Conservation (phyloP, 2,888 invertebrate genomes). For the Nesidiocoris tenuis region DNA sequence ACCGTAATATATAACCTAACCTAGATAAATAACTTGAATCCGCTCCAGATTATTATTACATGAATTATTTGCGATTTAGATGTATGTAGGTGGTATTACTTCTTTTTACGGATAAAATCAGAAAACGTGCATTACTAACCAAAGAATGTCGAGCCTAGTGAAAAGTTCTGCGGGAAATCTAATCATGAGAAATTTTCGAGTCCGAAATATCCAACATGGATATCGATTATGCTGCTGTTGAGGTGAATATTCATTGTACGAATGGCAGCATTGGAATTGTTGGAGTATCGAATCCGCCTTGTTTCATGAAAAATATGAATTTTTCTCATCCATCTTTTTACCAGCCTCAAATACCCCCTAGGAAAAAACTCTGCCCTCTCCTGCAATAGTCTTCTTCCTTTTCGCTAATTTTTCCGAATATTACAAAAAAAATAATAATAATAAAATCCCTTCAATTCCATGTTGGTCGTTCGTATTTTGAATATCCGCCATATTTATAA, state of each 20-base stretch:
- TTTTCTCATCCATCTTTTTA: no score
- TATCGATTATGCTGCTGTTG: background rate
- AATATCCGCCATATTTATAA: background rate
- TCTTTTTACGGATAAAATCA: background rate
- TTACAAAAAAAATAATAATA: no score
- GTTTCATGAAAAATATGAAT: no score
- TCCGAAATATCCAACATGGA: background rate
- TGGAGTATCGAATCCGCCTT: no score
- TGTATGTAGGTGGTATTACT: no score
- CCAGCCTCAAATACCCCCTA: no score
- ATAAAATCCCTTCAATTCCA: no score
- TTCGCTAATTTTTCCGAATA: no score
- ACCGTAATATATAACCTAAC: background rate
- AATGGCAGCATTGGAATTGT: no score
- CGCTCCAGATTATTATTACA: conserved; percentile 22
- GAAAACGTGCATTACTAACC: conserved; percentile 33
- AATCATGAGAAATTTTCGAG: background rate
- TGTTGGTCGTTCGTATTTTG: no score
- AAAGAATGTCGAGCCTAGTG: conserved; percentile 35
- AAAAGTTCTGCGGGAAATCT: conserved; percentile 11
- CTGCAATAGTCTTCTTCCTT: no score
- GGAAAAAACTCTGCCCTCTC: no score
- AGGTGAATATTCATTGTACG: background rate
- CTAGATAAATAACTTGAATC: conserved; percentile 14
- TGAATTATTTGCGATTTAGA: background rate